These are phyloP conservation scores for Hylia prasina DNA, from an alignment of 2,113 vertebrate species.

Conservation along the genomic window DNA sequence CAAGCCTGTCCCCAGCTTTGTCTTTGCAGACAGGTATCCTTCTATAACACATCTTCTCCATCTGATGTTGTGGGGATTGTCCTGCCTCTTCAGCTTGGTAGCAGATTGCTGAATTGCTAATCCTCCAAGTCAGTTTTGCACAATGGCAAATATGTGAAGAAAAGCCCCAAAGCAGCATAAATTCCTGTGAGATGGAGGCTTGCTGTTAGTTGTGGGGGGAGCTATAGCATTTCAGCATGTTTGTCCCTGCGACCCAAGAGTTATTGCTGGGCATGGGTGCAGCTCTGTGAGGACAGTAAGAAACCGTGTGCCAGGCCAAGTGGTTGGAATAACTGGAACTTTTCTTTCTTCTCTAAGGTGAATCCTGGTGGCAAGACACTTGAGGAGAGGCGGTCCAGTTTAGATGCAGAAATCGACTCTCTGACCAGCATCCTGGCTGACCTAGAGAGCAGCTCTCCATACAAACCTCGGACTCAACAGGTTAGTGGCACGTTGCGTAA, in stretches of 20 bases:
- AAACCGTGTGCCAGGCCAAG: background rate
- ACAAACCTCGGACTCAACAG: slow-evolving; percentile 86
- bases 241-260: background rate
- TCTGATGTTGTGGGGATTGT: accelerated
- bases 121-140: background rate
- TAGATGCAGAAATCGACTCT: slow-evolving; percentile 97
- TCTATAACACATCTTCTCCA: background rate
- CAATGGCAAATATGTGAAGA: background rate
- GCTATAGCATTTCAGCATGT: background rate
- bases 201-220: background rate
- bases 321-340: background rate
- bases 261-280: background rate
- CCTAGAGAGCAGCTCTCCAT: slow-evolving; percentile 95
- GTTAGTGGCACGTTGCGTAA: slow-evolving; percentile 55
- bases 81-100: background rate
- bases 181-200: background rate
- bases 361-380: slow-evolving; percentile 88
- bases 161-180: background rate
- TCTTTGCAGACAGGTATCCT: background rate
- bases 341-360: slow-evolving; percentile 54
- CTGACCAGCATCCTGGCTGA: slow-evolving; percentile 94
- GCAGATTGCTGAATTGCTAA: background rate
- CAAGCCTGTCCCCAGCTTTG: background rate
- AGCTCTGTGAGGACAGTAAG: background rate
- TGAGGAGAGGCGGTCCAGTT: slow-evolving; percentile 89